phyloP scores from a whole-genome alignment of 2,888 invertebrate species.

The Cataglyphis cursor region DNA sequence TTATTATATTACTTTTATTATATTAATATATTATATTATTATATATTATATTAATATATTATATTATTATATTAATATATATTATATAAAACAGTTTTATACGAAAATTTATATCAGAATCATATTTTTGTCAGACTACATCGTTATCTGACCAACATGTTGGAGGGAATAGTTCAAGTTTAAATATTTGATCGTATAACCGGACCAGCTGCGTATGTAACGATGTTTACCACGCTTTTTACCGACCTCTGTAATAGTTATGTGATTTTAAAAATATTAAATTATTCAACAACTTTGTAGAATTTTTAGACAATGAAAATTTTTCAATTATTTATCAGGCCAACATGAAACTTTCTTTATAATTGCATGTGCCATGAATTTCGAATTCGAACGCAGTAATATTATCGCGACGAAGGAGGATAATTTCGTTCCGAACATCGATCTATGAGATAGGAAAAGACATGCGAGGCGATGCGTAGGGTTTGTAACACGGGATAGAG shows the following conservation, averaged over 20 bases:
- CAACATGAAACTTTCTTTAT: background rate
- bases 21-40: too few species aligned
- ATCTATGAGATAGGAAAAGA: slow-evolving; percentile 68
- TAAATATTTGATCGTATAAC: slow-evolving; percentile 46
- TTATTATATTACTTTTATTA: background rate
- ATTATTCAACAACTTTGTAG: slow-evolving; percentile 28
- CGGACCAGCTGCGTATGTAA: slow-evolving; percentile 26
- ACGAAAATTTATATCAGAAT: slow-evolving; percentile 23
- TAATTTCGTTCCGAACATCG: slow-evolving; percentile 67
- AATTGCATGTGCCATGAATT: background rate
- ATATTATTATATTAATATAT: too few species aligned
- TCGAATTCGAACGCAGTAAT: background rate
- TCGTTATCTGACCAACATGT: slow-evolving; percentile 6
- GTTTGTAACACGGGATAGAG: slow-evolving; percentile 56
- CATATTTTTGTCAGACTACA: slow-evolving; percentile 28
- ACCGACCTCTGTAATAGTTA: slow-evolving; percentile 14
- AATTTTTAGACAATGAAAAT: slow-evolving; percentile 3
- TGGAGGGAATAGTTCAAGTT: slow-evolving; percentile 28
- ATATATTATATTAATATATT: too few species aligned
- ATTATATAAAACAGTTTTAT: background rate
- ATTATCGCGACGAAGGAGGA: slow-evolving; percentile 30
- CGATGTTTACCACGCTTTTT: slow-evolving; percentile 52
- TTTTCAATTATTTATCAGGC: background rate
- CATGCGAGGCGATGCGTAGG: slow-evolving; percentile 65
- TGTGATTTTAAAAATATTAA: slow-evolving; percentile 31